Evolutionary conservation across 2,888 invertebrate genomes (phyloP).

Genomic region (Lasioglossum vierecki): DNA sequence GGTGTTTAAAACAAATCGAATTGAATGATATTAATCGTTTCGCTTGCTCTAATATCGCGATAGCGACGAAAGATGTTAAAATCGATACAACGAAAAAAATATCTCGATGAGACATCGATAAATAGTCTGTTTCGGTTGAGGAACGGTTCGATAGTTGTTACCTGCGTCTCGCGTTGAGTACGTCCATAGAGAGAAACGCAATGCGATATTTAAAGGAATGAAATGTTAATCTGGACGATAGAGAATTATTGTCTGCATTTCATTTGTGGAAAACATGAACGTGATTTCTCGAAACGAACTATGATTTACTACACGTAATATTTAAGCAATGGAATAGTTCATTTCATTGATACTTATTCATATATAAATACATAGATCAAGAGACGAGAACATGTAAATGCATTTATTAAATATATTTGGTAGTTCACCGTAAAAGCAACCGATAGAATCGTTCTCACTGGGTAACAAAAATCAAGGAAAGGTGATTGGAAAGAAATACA

Average conservation of each 20-base stretch:
- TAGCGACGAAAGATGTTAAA: constrained; percentile 4
- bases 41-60: not conserved
- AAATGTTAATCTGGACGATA: constrained; percentile 23
- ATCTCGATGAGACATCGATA: constrained; percentile 54
- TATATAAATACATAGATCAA: not conserved
- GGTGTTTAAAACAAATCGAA: constrained; percentile 18
- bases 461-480: not conserved
- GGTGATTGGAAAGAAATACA: not conserved
- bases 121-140: constrained; percentile 16
- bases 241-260: not conserved
- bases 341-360: constrained; percentile 1
- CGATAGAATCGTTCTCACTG: not conserved
- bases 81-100: constrained; percentile 43
- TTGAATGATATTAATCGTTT: constrained; percentile 2
- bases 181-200: not conserved
- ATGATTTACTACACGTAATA: constrained; percentile 18
- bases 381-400: constrained; percentile 29
- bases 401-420: constrained; percentile 22
- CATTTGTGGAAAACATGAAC: constrained; percentile 21
- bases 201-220: constrained; percentile 28
- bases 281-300: constrained; percentile 14
- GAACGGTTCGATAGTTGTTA: constrained; percentile 35
- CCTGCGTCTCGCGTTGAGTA: constrained; percentile 10
- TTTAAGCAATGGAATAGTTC: constrained; percentile 19
- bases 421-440: not conserved